Evolutionary conservation across 2,888 invertebrate genomes (phyloP), one percentile per base, ranked within the genome.

Genomic region (Cataglyphis rosenhaueri): DNA sequence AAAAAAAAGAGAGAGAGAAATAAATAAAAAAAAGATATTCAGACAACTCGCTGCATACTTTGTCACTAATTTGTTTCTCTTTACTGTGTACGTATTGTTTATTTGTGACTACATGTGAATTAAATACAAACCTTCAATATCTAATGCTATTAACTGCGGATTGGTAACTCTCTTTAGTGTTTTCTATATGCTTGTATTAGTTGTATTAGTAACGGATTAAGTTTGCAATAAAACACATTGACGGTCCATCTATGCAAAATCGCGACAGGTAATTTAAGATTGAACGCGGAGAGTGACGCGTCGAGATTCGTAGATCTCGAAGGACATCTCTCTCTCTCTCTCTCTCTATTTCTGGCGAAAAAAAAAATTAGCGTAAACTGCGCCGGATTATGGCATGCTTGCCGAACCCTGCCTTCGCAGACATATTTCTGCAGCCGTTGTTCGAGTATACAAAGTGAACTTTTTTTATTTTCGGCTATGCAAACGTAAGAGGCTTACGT

Each of bases 201-300:
- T n/a, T 66, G 52, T 66, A 68, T 78, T 68, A 57, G 68, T 55
- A 44, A 78, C 18, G 41, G 41, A 79, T 79, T 70, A 79, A 70
- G 12, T 21, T 70, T 70, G 65, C 81, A 86, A 82, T 61, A 59
- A 74, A 66, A 21, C 75, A 9, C 76, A 32, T 21, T n/a, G 79
- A 79, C 18, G 61, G 21, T 38, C 64, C 8, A 85, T 87, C 85
- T 85, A 62, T 78, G 70, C 75, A 85, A 74, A 71, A 85, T 76
- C 87, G 81, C 84, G 87, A 87, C 88, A 87, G 74, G 82, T 85
- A 88, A 74, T 88, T 62, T 85, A 88, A 88, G 88, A 82, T 73
- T 82, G 83, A 48, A 61, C 21, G 21, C 87, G 74, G 85, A 66
- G 65, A 85, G 82, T 81, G 87, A 84, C 88, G 82, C 85, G 87